Evolutionary conservation across 2,113 vertebrate genomes (phyloP).

Genomic region (Engystomops pustulosus): DNA sequence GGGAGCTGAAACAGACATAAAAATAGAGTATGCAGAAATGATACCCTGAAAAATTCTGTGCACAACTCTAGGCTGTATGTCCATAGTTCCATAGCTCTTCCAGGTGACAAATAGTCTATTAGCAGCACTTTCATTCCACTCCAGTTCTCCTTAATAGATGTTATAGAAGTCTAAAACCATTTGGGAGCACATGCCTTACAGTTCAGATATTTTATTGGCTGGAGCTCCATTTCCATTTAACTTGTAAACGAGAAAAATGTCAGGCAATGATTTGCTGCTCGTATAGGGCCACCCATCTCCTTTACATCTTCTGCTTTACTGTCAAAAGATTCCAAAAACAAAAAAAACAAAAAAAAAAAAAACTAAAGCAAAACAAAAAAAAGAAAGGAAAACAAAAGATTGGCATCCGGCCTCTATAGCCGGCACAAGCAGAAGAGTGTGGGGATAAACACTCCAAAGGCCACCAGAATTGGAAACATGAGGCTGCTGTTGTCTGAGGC

Average conservation of each 20-base stretch:
- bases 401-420: slow-evolving; percentile 76
- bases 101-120: background rate
- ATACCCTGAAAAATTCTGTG: slow-evolving; percentile 34
- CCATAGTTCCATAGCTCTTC: slow-evolving; percentile 19
- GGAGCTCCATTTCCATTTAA: slow-evolving; percentile 29
- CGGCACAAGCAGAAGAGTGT: slow-evolving; percentile 99
- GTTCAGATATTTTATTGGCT: background rate
- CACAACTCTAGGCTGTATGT: slow-evolving; percentile 11
- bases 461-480: slow-evolving; percentile 98
- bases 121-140: slow-evolving; percentile 41
- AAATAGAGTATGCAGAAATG: slow-evolving; percentile 23
- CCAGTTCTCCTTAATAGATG: background rate
- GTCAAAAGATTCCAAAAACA: slow-evolving; percentile 34
- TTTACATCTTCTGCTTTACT: slow-evolving; percentile 11
- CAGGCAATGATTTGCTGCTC: slow-evolving; percentile 8
- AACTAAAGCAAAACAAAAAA: background rate
- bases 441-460: slow-evolving; percentile 98
- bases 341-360: slow-evolving; percentile 2
- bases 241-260: background rate
- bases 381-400: background rate
- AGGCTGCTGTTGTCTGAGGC: slow-evolving; percentile 99
- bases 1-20: background rate
- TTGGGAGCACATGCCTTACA: slow-evolving; percentile 32
- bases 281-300: slow-evolving; percentile 16
- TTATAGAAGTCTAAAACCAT: slow-evolving; percentile 9